Percentiles rank a stretch among this genome's conserved stretches.
phyloP scores from a whole-genome alignment of 1,140 invertebrate genomes.

The Oedothorax gibbosus region DNA sequence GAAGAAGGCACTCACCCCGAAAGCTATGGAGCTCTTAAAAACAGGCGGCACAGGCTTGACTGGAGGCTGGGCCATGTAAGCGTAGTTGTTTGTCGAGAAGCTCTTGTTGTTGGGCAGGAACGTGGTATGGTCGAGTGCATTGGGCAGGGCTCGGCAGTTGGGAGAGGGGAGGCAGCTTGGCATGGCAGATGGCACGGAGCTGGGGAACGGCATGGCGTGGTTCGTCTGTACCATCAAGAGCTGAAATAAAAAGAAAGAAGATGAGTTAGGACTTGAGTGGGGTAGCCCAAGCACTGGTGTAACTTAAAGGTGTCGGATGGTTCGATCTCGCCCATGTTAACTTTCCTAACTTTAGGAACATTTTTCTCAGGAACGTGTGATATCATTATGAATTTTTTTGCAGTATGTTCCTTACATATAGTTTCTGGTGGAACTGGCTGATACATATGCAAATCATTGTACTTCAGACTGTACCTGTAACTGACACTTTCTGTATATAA shows the following conservation, averaged over 20 bases:
- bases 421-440: no score
- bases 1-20: slow-evolving; percentile 48
- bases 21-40: slow-evolving; percentile 57
- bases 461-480: no score
- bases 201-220: slow-evolving; percentile 37
- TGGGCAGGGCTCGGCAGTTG: slow-evolving; percentile 24
- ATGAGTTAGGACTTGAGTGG: no score
- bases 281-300: no score
- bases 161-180: slow-evolving; percentile 48
- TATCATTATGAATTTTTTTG: no score
- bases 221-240: slow-evolving; percentile 55
- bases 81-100: slow-evolving; percentile 23
- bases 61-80: slow-evolving; percentile 25
- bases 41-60: slow-evolving; percentile 56
- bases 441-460: no score
- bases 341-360: not conserved
- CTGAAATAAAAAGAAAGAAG: slow-evolving; percentile 9
- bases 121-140: not conserved
- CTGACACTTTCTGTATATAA: no score
- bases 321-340: no score
- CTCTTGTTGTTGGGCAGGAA: slow-evolving; percentile 35
- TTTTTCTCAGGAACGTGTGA: not conserved
- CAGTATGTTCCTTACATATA: no score
- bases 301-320: not conserved
- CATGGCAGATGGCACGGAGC: slow-evolving; percentile 25